phyloP scores from a whole-genome alignment of 1,140 invertebrate genomes.

The Camponotus floridanus region DNA sequence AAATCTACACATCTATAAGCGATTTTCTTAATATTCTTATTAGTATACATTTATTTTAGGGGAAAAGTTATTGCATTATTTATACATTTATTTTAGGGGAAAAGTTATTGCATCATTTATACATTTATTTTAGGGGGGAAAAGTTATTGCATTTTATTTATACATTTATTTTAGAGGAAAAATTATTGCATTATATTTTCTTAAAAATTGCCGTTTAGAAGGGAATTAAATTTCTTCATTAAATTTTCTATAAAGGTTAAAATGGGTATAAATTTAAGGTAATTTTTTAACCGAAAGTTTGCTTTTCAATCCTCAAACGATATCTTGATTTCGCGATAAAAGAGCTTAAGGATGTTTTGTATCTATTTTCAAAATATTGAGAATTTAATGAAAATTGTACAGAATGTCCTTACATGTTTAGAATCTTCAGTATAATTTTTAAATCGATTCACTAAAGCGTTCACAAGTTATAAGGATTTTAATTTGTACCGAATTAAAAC shows the following conservation, averaged over 20 bases:
- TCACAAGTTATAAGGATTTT: too few relatives aligned
- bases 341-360: too few relatives aligned
- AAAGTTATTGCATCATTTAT: neutral
- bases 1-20: neutral
- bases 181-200: neutral
- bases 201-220: constrained; percentile 12
- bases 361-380: too few relatives aligned
- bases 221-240: neutral
- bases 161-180: neutral
- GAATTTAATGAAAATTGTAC: too few relatives aligned
- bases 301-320: constrained; percentile 8
- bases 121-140: neutral
- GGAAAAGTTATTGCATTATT: neutral
- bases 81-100: neutral
- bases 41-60: neutral
- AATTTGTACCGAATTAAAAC: too few relatives aligned
- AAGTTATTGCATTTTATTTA: neutral
- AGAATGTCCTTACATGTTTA: too few relatives aligned
- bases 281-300: neutral
- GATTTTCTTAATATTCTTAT: neutral
- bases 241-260: neutral
- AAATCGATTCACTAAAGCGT: too few relatives aligned
- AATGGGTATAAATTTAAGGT: constrained; percentile 24
- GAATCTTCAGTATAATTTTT: too few relatives aligned
- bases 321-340: constrained; percentile 4